A percentile compares a stretch with the other conserved stretches of the same genome.
These are phyloP conservation scores for Coelopa pilipes DNA, from an alignment of 2,888 invertebrate species.

Conservation along the genomic window DNA sequence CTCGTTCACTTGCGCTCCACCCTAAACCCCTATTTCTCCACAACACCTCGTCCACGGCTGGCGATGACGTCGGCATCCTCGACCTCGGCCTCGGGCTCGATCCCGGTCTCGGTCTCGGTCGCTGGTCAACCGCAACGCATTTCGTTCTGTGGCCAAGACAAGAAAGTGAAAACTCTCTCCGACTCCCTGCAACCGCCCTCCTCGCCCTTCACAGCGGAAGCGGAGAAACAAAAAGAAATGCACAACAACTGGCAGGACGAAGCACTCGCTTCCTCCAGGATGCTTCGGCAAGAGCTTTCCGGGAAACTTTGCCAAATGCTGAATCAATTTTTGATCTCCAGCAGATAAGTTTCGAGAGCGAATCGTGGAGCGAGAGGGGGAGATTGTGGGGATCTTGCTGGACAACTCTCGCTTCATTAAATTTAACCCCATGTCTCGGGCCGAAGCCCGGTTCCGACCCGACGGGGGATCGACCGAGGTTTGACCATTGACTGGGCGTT, in stretches of 20 bases:
- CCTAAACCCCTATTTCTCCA: neutral
- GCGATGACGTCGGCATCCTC: neutral
- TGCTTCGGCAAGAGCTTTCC: slow-evolving; percentile 8
- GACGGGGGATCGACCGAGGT: neutral
- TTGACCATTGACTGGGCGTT: slow-evolving; percentile 10
- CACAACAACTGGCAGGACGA: neutral
- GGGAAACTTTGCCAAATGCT: neutral
- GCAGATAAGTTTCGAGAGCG: slow-evolving; percentile 23
- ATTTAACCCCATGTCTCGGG: slow-evolving; percentile 33
- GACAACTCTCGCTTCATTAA: slow-evolving; percentile 42
- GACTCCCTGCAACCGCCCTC: neutral
- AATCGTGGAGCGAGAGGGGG: neutral
- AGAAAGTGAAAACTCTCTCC: slow-evolving; percentile 15
- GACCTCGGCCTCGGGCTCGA: neutral
- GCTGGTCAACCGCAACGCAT: slow-evolving; percentile 27
- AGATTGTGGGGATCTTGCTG: neutral
- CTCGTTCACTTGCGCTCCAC: neutral
- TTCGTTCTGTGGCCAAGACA: slow-evolving; percentile 21
- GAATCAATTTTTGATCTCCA: slow-evolving; percentile 33
- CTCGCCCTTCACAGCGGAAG: neutral
- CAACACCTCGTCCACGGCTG: neutral
- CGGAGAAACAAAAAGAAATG: neutral
- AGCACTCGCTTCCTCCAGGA: neutral
- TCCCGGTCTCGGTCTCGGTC: neutral
- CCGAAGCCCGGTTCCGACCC: neutral